Evolutionary conservation across 2,113 vertebrate species (phyloP), one percentile per base, ranked within the genome.

Genomic region (Nematolebias whitei): DNA sequence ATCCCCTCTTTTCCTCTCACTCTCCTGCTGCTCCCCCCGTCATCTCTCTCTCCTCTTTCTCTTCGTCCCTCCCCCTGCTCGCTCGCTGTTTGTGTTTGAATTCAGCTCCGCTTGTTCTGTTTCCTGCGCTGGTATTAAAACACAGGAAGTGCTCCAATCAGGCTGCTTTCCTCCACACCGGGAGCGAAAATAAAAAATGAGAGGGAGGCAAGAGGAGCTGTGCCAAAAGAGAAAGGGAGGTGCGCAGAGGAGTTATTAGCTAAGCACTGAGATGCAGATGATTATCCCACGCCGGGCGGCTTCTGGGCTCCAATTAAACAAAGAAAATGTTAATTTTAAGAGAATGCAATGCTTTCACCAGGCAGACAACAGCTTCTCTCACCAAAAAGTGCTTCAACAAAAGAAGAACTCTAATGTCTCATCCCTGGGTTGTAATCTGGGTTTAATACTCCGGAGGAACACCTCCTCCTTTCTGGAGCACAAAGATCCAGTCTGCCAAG

Each of bases 111-210:
- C 91, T 93, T 93, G 91, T 91, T 91, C 92, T 78, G 92, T 90
- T 94, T 94, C 93, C 93, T 94, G 93, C 88, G 82, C 68, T 84
- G 89, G 87, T 89, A 89, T 93, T 94, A 92, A 93, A 93, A 92
- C 84, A 92, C 93, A 94, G 93, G 92, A 94, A 94, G 92, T 93
- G 79, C 90, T 90, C 87, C 89, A 91, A 93, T 93, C 91, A 84
- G 73, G 78, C 89, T 71, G 84, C 88, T 88, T 92, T 92, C 92
- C 92, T 87, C 74, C 87, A 71, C 47, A 6, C 11, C 6, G 16
- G 65, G 53, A 67, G 71, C 56, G 49, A 58, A 78, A 82, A 78
- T 67, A 15, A 74, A 62, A 63, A 63, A 64, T 58, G 76, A n/a
- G 26, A 11, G 8, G 9, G 65, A 64, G 61, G 85, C 10, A 71